Evolutionary conservation across 2,888 invertebrate species (phyloP).

Genomic region (Aquatica leii): DNA sequence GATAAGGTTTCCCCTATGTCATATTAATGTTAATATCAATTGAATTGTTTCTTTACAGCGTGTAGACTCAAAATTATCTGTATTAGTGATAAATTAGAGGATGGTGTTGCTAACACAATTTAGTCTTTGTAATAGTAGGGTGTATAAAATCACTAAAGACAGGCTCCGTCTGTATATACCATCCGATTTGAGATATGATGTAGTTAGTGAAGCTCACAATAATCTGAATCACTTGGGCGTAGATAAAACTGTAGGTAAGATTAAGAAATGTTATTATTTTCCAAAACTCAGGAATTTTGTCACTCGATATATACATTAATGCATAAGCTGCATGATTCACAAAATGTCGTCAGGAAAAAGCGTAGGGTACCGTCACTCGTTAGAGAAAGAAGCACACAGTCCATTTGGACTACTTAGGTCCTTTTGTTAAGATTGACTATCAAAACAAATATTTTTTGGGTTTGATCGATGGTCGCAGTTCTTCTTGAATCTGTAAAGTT

Average conservation of each 20-base stretch:
- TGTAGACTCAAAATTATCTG: background rate
- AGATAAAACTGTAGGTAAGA: slow-evolving; percentile 47
- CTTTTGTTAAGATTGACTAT: slow-evolving; percentile 49
- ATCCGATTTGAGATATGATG: background rate
- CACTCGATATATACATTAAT: slow-evolving; percentile 28
- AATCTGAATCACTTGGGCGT: slow-evolving; percentile 20
- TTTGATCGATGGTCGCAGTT: slow-evolving; percentile 47
- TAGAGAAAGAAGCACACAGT: slow-evolving; percentile 52
- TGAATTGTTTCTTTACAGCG: slow-evolving; percentile 17
- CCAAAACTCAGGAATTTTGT: slow-evolving; percentile 46
- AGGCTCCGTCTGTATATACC: background rate
- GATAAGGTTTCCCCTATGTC: slow-evolving; percentile 28
- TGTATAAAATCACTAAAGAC: background rate
- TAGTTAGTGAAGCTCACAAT: background rate
- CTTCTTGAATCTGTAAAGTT: slow-evolving; percentile 9
- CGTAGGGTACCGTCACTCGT: slow-evolving; percentile 46
- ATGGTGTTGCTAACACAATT: background rate
- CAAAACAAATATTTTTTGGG: slow-evolving; percentile 51
- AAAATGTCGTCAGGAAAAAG: slow-evolving; percentile 43
- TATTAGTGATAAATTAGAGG: background rate
- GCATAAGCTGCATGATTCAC: slow-evolving; percentile 42
- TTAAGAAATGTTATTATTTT: slow-evolving; percentile 43
- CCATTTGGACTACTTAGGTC: slow-evolving; percentile 57
- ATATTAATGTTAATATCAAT: slow-evolving; percentile 31
- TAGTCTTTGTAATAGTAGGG: background rate